Evolutionary conservation across 2,113 vertebrate species (phyloP), one percentile per base, ranked within the genome.

Genomic region (Phyllopteryx taeniolatus): DNA sequence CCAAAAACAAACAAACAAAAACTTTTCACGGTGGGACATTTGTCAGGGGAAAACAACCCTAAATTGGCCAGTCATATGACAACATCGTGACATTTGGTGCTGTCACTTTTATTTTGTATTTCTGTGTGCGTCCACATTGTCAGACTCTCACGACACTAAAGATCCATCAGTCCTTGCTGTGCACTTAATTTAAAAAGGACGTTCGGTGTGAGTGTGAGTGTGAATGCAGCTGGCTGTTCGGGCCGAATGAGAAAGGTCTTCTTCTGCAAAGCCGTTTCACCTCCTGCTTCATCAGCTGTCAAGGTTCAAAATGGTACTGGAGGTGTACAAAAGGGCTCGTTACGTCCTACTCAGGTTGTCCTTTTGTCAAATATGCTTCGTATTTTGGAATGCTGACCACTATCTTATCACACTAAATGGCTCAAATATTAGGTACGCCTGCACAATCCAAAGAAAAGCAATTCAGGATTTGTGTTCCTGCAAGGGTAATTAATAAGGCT

Each of bases 261-360:
- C 70, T 70, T 76, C 71, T 27, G 68, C 68, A 60, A 74, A 68
- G 51, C 19, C 49, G 5, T 53, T 86, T 80, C 72, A 60, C 49
- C 67, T 68, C 78, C 74, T 64, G 67, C 43, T 44, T 62, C 43
- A 71, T 67, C 77, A 71, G 78, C 78, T 78, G 82, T 71, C 42
- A 35, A 75, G 73, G 63, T 78, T 78, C 43, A 67, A 78, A 79
- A 79, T 56, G 86, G 86, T 85, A 85, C 84, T 82, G 66, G 43
- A 79, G 74, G 83, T 79, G 84, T 74, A 79, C 85, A 86, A 77
- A 85, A 87, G 86, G 81, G 83, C 76, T 68, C 74, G 22, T 80
- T 87, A 79, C 60, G 72, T 86, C 83, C 86, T 80, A 85, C 90
- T 91, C 90, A 91, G 90, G 90, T 91, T 46, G 77, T 79, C 79